Conservation (phyloP, 2,888 invertebrate genomes). For the Meloe dianella region DNA sequence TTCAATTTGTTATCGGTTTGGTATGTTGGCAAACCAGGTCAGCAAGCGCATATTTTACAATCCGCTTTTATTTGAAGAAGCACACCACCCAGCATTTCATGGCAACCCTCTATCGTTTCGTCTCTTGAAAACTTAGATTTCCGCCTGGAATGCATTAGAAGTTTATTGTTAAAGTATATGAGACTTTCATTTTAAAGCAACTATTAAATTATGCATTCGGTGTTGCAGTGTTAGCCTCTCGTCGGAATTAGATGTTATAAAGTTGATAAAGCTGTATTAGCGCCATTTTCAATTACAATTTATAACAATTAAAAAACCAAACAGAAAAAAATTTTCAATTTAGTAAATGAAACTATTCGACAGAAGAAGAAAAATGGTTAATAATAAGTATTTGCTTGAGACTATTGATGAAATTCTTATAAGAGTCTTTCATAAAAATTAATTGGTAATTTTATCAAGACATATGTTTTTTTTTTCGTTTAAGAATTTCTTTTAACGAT, state of each 20-base stretch:
- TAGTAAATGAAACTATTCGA: too few species aligned
- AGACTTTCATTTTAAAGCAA: not conserved
- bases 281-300: not conserved
- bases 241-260: not conserved
- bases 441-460: too few species aligned
- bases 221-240: not conserved
- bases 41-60: conserved; percentile 7
- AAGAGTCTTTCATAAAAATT: too few species aligned
- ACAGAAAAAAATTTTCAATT: too few species aligned
- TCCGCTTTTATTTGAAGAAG: conserved; percentile 2
- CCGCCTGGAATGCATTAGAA: not conserved
- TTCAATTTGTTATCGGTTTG: not conserved
- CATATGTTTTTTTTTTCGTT: too few species aligned
- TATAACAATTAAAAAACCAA: not conserved
- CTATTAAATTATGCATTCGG: conserved; percentile 8
- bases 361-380: too few species aligned
- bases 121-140: conserved; percentile 3
- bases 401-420: too few species aligned
- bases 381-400: too few species aligned
- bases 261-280: not conserved
- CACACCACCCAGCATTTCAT: not conserved
- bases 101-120: not conserved
- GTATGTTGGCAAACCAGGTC: conserved; percentile 4
- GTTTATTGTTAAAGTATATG: not conserved
- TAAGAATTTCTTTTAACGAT: too few species aligned